Percentiles rank a stretch among this genome's conserved stretches.
Conservation (phyloP, 2,888 invertebrate species). For the Agelastica alni region DNA sequence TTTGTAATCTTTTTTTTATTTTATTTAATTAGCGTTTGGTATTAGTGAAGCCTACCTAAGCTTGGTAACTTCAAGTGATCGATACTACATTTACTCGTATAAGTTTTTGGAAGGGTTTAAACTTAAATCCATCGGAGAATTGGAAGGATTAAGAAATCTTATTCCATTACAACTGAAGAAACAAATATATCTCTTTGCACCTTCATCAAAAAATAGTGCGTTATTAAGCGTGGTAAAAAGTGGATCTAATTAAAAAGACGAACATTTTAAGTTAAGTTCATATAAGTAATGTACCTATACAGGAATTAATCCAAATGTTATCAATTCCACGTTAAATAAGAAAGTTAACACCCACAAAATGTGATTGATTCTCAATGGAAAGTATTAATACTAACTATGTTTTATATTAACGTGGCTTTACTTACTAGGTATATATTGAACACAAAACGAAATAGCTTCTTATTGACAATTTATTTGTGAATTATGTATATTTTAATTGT, state of each 20-base stretch:
- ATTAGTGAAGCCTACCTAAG: slow-evolving; percentile 50
- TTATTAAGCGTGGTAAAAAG: slow-evolving; percentile 47
- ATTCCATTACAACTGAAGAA: slow-evolving; percentile 48
- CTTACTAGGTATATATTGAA: too few relatives aligned
- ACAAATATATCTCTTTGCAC: slow-evolving; percentile 48
- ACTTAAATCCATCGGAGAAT: slow-evolving; percentile 45
- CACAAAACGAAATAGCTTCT: too few relatives aligned
- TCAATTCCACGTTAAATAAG: too few relatives aligned
- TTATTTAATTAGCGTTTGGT: slow-evolving; percentile 48
- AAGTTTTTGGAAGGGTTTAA: slow-evolving; percentile 51
- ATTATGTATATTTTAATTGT: too few relatives aligned
- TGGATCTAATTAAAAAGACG: slow-evolving; percentile 43
- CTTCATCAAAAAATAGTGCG: slow-evolving; percentile 44
- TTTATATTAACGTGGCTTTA: too few relatives aligned
- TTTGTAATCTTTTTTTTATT: slow-evolving; percentile 6
- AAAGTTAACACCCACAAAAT: too few relatives aligned
- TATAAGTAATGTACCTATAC: too few relatives aligned
- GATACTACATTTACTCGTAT: slow-evolving; percentile 50
- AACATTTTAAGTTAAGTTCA: too few relatives aligned
- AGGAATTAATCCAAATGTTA: too few relatives aligned
- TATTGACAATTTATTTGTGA: too few relatives aligned
- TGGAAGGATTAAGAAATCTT: slow-evolving; percentile 48
- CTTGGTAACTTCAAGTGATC: slow-evolving; percentile 44
- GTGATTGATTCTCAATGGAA: too few relatives aligned
- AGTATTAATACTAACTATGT: too few relatives aligned